Evolutionary conservation across 2,888 invertebrate species (phyloP).

Genomic region (Danaus chrysippus): DNA sequence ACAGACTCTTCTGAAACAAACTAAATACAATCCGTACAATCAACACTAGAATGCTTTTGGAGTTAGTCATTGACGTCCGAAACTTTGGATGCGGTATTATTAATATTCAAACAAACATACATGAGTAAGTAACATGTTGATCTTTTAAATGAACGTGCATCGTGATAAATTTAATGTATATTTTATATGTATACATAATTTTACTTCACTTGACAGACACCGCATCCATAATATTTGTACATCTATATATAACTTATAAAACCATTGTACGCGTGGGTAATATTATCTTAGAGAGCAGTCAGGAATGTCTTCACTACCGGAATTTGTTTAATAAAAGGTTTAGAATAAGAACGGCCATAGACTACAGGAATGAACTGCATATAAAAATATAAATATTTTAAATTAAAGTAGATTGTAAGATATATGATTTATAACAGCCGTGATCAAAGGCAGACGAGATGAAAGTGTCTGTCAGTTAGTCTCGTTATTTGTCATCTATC

Average conservation of each 20-base stretch:
- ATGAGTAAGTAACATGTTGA: constrained; percentile 21
- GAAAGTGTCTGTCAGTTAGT: too few species aligned
- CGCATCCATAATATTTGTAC: constrained; percentile 31
- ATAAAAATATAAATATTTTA: not conserved
- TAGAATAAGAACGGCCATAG: constrained; percentile 30
- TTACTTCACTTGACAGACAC: not conserved
- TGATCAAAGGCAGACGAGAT: too few species aligned
- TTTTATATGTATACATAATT: too few species aligned
- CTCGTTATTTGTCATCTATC: too few species aligned
- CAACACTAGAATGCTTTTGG: constrained; percentile 36
- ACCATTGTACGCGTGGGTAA: constrained; percentile 42
- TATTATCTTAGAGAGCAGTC: constrained; percentile 65
- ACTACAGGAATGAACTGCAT: constrained; percentile 4
- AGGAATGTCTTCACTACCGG: constrained; percentile 67
- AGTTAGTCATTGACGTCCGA: constrained; percentile 7
- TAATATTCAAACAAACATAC: not conserved
- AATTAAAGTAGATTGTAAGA: not conserved
- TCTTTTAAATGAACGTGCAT: too few species aligned
- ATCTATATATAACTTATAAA: constrained; percentile 34
- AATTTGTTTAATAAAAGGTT: constrained; percentile 56
- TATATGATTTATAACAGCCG: too few species aligned
- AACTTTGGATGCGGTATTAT: constrained; percentile 20
- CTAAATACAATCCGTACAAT: constrained; percentile 39
- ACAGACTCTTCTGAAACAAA: constrained; percentile 40
- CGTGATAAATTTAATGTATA: too few species aligned